Conservation (phyloP, 2,113 vertebrate species). For the Clinocottus analis region DNA sequence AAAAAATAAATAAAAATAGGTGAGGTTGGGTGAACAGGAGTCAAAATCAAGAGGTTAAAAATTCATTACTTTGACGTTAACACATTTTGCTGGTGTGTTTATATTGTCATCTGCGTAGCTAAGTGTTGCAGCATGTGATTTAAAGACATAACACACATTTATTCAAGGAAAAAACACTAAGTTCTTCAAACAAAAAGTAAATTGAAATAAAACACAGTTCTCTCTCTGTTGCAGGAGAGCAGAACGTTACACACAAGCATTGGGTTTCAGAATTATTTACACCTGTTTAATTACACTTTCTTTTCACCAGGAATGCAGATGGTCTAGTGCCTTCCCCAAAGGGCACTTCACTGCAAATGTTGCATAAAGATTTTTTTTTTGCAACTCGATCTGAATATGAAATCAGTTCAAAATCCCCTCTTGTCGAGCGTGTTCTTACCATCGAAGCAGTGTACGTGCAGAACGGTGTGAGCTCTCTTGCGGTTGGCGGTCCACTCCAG, state of each 20-base stretch:
- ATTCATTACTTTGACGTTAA: neutral
- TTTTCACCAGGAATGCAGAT: neutral
- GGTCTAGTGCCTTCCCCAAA: neutral
- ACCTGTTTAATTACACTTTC: neutral
- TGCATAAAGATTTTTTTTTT: neutral
- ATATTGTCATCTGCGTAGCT: neutral
- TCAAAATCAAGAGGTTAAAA: neutral
- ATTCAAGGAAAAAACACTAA: neutral
- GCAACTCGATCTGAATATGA: neutral
- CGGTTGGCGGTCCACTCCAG: conserved; percentile 92
- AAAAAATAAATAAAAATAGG: neutral
- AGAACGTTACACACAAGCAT: neutral
- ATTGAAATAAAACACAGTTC: neutral
- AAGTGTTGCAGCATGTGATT: neutral
- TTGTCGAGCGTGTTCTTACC: conserved; percentile 78
- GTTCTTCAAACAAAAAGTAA: neutral
- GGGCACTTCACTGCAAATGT: neutral
- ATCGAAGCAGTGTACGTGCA: conserved; percentile 91
- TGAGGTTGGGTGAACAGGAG: conserved; percentile 7
- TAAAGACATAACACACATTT: neutral
- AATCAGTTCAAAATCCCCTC: neutral
- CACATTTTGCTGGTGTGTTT: neutral
- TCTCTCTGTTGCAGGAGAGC: neutral
- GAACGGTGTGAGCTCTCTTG: conserved; percentile 88
- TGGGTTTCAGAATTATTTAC: neutral